Evolutionary conservation across 2,113 vertebrate genomes (phyloP).

Genomic region (Procavia capensis): DNA sequence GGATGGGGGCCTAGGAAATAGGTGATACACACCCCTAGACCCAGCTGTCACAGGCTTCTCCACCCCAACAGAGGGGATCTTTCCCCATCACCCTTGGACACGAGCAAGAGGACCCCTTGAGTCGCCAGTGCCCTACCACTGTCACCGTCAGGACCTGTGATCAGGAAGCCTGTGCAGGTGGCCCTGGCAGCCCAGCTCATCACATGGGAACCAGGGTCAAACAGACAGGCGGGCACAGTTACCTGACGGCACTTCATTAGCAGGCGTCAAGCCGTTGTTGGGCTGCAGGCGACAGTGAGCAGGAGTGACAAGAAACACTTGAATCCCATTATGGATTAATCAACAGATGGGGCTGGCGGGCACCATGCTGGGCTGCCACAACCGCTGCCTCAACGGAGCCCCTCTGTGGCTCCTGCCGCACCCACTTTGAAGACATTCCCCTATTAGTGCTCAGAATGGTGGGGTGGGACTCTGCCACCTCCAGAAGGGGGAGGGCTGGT

Average conservation of each 20-base stretch:
- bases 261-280: neutral
- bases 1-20: neutral
- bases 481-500: neutral
- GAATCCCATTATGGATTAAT: slow-evolving; percentile 56
- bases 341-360: slow-evolving; percentile 54
- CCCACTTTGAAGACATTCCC: slow-evolving; percentile 20
- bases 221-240: slow-evolving; percentile 22
- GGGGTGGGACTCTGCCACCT: neutral
- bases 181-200: neutral
- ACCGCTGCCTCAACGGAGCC: slow-evolving; percentile 11
- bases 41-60: neutral
- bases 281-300: slow-evolving; percentile 35
- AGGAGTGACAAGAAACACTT: slow-evolving; percentile 62
- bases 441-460: neutral
- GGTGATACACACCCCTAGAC: neutral
- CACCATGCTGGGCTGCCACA: slow-evolving; percentile 47
- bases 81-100: slow-evolving; percentile 82
- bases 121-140: slow-evolving; percentile 86
- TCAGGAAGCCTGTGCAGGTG: neutral
- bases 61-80: slow-evolving; percentile 68
- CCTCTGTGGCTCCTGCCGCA: neutral
- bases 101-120: slow-evolving; percentile 85
- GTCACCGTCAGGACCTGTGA: slow-evolving; percentile 79
- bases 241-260: slow-evolving; percentile 44
- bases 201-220: neutral